phyloP scores from a whole-genome alignment of 30 jellyfish, hydroid and myxozoan species.

The Aurelia aurita complex sp. Pacific region DNA sequence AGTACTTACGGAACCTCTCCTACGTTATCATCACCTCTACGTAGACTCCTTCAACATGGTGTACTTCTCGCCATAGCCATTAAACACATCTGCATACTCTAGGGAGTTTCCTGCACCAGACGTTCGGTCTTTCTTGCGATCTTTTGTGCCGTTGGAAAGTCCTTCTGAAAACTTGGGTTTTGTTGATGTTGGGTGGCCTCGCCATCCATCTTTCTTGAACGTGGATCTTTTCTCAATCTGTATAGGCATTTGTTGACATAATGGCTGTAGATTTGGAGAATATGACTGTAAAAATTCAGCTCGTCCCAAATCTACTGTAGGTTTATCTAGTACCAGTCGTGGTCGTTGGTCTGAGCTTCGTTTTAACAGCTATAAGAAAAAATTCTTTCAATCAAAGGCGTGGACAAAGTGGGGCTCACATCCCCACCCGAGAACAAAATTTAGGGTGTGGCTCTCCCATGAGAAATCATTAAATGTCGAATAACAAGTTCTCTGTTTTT shows the following conservation, averaged over 20 bases:
- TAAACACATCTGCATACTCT: slow-evolving; percentile 40
- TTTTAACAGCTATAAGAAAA: slow-evolving; percentile 20
- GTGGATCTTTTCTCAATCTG: slow-evolving; percentile 37
- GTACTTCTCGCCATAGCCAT: slow-evolving; percentile 43
- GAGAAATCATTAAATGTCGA: too few species aligned
- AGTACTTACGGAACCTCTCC: too few species aligned
- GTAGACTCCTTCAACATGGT: slow-evolving; percentile 44
- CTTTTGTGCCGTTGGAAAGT: slow-evolving; percentile 16
- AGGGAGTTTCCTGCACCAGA: slow-evolving; percentile 6
- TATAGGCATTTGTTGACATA: slow-evolving; percentile 72
- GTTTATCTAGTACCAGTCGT: slow-evolving; percentile 33
- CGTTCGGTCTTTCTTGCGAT: neutral
- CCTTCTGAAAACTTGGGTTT: slow-evolving; percentile 52
- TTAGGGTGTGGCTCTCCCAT: too few species aligned
- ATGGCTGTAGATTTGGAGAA: slow-evolving; percentile 48
- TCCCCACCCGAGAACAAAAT: too few species aligned
- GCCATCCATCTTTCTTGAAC: slow-evolving; percentile 48
- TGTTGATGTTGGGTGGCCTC: slow-evolving; percentile 37
- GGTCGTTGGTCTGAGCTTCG: slow-evolving; percentile 58
- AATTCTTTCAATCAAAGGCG: neutral
- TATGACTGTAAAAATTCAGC: slow-evolving; percentile 17
- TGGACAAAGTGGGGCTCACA: too few species aligned
- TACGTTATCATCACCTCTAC: too few species aligned
- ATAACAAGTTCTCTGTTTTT: too few species aligned
- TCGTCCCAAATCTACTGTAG: slow-evolving; percentile 3